phyloP scores from a whole-genome alignment of 2,888 invertebrate genomes.

The Nomada fucata region DNA sequence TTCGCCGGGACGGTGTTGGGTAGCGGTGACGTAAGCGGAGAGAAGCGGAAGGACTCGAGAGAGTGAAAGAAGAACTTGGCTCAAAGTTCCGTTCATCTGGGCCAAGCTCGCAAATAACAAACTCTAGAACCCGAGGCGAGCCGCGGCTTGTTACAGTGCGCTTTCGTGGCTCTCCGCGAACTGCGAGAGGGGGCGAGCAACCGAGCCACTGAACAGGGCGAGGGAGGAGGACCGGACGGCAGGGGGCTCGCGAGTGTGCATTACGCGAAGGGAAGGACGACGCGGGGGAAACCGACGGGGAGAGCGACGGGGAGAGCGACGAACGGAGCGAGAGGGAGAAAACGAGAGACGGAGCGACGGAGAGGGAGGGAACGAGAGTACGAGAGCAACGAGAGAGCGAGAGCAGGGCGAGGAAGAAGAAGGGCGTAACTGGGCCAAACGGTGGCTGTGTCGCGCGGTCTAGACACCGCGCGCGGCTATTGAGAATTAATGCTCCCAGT shows the following conservation, averaged over 20 bases:
- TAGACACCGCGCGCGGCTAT: constrained; percentile 64
- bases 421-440: constrained; percentile 73
- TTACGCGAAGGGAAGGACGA: constrained; percentile 35
- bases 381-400: constrained; percentile 4
- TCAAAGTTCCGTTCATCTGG: constrained; percentile 63
- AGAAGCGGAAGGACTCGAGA: constrained; percentile 49
- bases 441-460: constrained; percentile 71
- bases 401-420: constrained; percentile 60
- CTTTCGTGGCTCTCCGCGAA: constrained; percentile 51
- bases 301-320: not conserved
- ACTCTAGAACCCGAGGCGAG: constrained; percentile 33
- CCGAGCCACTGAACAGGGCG: constrained; percentile 22
- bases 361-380: not conserved
- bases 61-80: constrained; percentile 55
- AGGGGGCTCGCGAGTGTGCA: constrained; percentile 3
- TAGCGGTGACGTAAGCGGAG: constrained; percentile 45
- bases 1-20: not conserved
- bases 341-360: not conserved
- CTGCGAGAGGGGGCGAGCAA: constrained; percentile 43
- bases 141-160: constrained; percentile 24
- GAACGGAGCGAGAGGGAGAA: constrained; percentile 5
- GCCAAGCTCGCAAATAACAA: constrained; percentile 64
- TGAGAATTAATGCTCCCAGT: constrained; percentile 68
- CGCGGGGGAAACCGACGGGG: no score
- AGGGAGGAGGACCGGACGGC: constrained; percentile 2